These are phyloP conservation scores for Crocodylus rhombifer DNA, from an alignment of 2,797 vertebrate genomes.

Conservation along the genomic window DNA sequence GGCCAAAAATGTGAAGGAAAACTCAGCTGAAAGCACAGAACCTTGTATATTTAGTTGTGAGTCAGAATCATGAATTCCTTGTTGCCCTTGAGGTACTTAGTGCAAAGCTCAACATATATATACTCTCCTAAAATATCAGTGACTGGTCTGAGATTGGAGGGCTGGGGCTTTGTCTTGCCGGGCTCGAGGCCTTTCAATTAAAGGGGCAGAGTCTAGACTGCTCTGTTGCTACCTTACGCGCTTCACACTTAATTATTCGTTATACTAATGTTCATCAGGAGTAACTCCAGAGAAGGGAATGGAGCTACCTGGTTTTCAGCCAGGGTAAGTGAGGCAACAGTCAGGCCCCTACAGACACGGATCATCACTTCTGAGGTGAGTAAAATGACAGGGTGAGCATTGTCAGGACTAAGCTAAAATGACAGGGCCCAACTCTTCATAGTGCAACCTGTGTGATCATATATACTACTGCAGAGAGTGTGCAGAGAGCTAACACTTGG, in stretches of 20 bases:
- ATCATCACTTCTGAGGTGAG: not conserved
- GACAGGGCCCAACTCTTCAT: not conserved
- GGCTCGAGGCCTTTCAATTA: not conserved
- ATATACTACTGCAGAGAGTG: not conserved
- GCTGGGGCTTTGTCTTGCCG: not conserved
- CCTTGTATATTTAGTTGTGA: not conserved
- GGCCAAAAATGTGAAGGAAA: not conserved
- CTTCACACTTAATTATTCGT: not conserved
- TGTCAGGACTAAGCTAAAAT: not conserved
- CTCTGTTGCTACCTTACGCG: not conserved
- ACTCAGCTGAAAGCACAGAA: constrained; percentile 47
- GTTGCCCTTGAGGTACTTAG: not conserved
- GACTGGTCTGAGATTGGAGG: not conserved
- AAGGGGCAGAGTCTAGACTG: not conserved
- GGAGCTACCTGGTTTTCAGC: not conserved
- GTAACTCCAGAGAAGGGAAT: not conserved
- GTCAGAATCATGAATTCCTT: constrained; percentile 40
- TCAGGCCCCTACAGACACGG: not conserved
- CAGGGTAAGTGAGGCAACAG: not conserved
- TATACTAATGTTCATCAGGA: not conserved
- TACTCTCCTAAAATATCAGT: constrained; percentile 30
- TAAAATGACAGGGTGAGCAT: not conserved
- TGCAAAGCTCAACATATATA: not conserved
- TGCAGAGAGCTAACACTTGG: not conserved
- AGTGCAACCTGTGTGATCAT: not conserved